These are phyloP conservation scores for Araneus ventricosus DNA, from an alignment of 1,140 invertebrate genomes.

Conservation along the genomic window DNA sequence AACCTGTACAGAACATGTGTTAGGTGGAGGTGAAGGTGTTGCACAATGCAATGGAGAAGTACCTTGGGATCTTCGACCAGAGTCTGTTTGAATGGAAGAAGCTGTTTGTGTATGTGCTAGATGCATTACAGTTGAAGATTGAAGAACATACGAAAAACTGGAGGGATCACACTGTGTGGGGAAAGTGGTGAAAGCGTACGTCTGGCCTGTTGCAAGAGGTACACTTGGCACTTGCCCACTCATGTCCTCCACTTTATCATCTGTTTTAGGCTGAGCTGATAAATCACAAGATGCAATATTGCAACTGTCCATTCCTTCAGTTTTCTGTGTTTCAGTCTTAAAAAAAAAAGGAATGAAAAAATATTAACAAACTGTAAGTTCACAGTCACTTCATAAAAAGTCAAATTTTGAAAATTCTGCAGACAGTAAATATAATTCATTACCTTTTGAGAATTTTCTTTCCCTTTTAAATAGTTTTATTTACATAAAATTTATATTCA, in stretches of 20 bases:
- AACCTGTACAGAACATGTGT: constrained; percentile 38
- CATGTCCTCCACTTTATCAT: constrained; percentile 69
- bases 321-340: constrained; percentile 62
- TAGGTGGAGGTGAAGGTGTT: constrained; percentile 76
- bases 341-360: neutral
- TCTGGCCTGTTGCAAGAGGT: constrained; percentile 71
- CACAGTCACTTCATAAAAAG: no score
- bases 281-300: constrained; percentile 62
- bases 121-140: constrained; percentile 75
- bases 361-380: no score
- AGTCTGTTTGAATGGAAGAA: constrained; percentile 76
- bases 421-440: no score
- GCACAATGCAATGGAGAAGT: constrained; percentile 78
- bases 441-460: no score
- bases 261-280: constrained; percentile 54
- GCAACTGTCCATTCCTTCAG: constrained; percentile 34
- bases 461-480: no score
- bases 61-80: constrained; percentile 77
- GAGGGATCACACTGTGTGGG: constrained; percentile 65
- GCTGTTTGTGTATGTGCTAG: constrained; percentile 75
- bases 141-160: constrained; percentile 77
- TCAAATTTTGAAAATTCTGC: no score
- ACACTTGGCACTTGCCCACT: constrained; percentile 73
- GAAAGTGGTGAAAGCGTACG: constrained; percentile 75
- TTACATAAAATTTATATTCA: no score